Percentiles rank a stretch among this genome's conserved stretches.
Conservation (phyloP, 1,140 invertebrate genomes). For the Atta cephalotes region DNA sequence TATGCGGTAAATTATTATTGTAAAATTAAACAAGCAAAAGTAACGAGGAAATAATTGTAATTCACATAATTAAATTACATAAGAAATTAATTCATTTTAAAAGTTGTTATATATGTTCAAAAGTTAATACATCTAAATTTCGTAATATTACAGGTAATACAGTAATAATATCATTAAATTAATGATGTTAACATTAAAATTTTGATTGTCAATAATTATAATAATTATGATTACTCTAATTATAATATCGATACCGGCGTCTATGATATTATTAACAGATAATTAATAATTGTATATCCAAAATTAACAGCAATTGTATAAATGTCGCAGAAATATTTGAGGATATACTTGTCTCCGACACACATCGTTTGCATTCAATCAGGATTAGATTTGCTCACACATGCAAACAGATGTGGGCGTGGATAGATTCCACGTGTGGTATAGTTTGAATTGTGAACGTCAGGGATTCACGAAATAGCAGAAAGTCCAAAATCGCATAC, state of each 20-base stretch:
- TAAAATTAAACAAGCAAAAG: not conserved
- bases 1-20: not conserved
- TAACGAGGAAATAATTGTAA: not conserved
- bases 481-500: conserved; percentile 66
- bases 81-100: not conserved
- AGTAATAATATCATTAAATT: conserved; percentile 14
- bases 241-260: not conserved
- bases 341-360: not conserved
- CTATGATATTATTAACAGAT: not conserved
- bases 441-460: conserved; percentile 33
- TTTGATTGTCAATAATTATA: not conserved
- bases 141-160: not conserved
- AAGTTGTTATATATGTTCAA: no score
- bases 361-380: conserved; percentile 29
- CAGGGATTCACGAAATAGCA: conserved; percentile 51
- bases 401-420: conserved; percentile 13
- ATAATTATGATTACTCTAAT: not conserved
- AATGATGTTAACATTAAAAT: not conserved
- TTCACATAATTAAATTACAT: not conserved
- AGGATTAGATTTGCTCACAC: conserved; percentile 18
- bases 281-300: conserved; percentile 4
- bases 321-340: conserved; percentile 28
- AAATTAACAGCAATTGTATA: conserved; percentile 3
- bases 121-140: not conserved
- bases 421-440: conserved; percentile 22